Conservation (phyloP, 2,888 invertebrate species). For the Sinelater perroti region DNA sequence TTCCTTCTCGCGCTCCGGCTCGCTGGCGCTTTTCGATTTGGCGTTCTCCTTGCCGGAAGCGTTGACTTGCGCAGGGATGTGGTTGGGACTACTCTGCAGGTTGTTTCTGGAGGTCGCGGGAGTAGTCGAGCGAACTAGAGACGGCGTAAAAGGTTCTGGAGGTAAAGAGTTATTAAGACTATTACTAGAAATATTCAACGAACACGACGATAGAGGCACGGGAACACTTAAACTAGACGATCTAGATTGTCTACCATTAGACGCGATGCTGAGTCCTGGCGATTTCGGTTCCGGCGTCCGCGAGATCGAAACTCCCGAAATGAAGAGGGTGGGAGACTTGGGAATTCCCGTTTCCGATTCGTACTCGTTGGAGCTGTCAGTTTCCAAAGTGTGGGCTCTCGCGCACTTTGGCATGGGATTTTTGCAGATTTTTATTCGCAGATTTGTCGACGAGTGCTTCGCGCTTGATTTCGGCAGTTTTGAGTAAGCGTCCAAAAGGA, state of each 20-base stretch:
- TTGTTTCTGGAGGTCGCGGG: conserved; percentile 52
- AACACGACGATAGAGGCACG: conserved; percentile 56
- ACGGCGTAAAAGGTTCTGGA: conserved; percentile 58
- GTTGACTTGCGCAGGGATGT: conserved; percentile 47
- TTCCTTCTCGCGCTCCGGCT: conserved; percentile 64
- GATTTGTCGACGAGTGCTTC: conserved; percentile 52
- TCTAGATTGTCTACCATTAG: conserved; percentile 60
- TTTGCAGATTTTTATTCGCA: conserved; percentile 60
- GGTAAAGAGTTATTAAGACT: conserved; percentile 55
- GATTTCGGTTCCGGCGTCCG: conserved; percentile 64
- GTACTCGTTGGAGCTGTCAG: conserved; percentile 65
- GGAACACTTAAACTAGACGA: conserved; percentile 65
- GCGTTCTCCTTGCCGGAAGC: conserved; percentile 50
- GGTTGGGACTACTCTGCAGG: conserved; percentile 51
- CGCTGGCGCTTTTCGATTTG: conserved; percentile 63
- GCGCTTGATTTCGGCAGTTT: conserved; percentile 47
- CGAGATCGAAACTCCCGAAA: conserved; percentile 67
- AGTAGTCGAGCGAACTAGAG: conserved; percentile 57
- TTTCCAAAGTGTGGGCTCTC: conserved; percentile 57
- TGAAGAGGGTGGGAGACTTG: conserved; percentile 66
- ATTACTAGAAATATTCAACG: conserved; percentile 57
- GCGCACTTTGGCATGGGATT: conserved; percentile 50
- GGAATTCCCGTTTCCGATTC: conserved; percentile 68
- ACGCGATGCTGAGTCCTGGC: conserved; percentile 51
- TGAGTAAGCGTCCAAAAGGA: conserved; percentile 54